Evolutionary conservation across 35 echinoderm and acorn worm species (phyloP).

Genomic region (Heliocidaris erythrogramma): DNA sequence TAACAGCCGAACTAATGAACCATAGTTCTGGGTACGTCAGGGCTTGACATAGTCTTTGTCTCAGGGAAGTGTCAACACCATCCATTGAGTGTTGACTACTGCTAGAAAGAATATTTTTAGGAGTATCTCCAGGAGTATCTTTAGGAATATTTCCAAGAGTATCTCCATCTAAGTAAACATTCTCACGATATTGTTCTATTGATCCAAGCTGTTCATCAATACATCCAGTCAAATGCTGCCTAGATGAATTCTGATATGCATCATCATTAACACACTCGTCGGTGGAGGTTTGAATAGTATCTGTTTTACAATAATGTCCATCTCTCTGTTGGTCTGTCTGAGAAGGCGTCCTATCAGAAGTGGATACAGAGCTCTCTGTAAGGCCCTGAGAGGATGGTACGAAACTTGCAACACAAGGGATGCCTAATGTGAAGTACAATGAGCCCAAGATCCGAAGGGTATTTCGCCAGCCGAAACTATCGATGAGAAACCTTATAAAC

Average conservation of each 20-base stretch:
- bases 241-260: not conserved
- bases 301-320: not conserved
- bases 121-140: not conserved
- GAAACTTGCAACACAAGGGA: not conserved
- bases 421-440: not conserved
- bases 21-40: slow-evolving; percentile 7
- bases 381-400: not conserved
- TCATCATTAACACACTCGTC: not conserved
- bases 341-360: not conserved
- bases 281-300: not conserved
- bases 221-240: not conserved
- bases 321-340: not conserved
- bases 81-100: not conserved
- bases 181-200: not conserved
- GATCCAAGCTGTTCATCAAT: not conserved
- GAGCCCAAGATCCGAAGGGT: not conserved
- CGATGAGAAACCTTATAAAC: not conserved
- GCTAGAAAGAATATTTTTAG: not conserved
- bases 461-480: not conserved
- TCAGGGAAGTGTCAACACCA: not conserved
- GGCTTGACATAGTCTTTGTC: not conserved
- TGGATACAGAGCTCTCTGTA: no score
- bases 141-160: not conserved
- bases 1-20: not conserved
- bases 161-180: not conserved